Evolutionary conservation across 2,888 invertebrate species (phyloP).

Genomic region (Drepanosiphum platanoidis): DNA sequence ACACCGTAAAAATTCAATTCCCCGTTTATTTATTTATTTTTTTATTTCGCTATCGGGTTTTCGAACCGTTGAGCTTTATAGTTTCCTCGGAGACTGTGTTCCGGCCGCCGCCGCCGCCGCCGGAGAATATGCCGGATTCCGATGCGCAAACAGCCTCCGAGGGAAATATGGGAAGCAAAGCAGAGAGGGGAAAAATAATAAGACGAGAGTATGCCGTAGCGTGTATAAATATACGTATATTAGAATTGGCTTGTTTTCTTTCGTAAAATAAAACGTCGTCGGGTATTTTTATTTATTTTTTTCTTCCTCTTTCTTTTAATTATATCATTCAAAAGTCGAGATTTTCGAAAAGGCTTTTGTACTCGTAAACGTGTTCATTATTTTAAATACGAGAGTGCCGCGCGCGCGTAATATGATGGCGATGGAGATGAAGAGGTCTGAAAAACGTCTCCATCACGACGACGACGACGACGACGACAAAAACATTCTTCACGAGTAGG

Average conservation of each 20-base stretch:
- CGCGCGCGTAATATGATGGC: not conserved
- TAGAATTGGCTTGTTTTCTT: slow-evolving; percentile 42
- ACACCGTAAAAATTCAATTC: slow-evolving; percentile 60
- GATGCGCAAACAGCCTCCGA: slow-evolving; percentile 23
- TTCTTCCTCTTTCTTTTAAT: slow-evolving; percentile 25
- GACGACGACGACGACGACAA: not conserved
- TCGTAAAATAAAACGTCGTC: slow-evolving; percentile 27
- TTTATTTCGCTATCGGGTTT: slow-evolving; percentile 55
- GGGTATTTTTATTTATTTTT: not conserved
- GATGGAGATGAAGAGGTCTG: not conserved
- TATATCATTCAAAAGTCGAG: slow-evolving; percentile 41
- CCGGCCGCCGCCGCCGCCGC: too few relatives aligned
- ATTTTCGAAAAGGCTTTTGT: slow-evolving; percentile 10
- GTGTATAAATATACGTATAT: not conserved
- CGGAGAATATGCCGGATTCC: slow-evolving; percentile 43
- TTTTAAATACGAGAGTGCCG: slow-evolving; percentile 2
- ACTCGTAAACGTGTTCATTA: slow-evolving; percentile 18
- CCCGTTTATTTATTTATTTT: slow-evolving; percentile 51
- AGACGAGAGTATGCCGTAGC: slow-evolving; percentile 27
- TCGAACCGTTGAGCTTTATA: slow-evolving; percentile 51
- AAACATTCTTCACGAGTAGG: not conserved
- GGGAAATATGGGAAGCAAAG: slow-evolving; percentile 9
- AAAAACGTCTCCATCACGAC: not conserved
- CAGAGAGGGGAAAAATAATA: slow-evolving; percentile 42
- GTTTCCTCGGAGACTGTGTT: slow-evolving; percentile 35